Percentiles rank a stretch among this genome's conserved stretches.
phyloP scores from a whole-genome alignment of 2,888 invertebrate genomes.

The Pasiphila rectangulata region DNA sequence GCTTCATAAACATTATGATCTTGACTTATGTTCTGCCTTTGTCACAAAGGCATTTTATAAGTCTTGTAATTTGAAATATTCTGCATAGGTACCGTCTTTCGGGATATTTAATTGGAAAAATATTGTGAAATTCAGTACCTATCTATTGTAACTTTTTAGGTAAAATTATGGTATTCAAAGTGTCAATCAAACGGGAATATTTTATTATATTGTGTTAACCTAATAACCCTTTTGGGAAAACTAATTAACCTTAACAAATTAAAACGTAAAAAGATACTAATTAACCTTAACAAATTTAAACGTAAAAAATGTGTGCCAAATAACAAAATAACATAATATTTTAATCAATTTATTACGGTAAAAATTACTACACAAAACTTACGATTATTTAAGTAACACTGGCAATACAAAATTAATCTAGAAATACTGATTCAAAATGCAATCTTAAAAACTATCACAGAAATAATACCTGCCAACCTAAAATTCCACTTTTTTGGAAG shows the following conservation, averaged over 20 bases:
- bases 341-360: constrained; percentile 54
- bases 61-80: constrained; percentile 26
- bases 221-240: constrained; percentile 46
- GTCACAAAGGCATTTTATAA: constrained; percentile 33
- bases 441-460: constrained; percentile 62
- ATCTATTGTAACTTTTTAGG: constrained; percentile 34
- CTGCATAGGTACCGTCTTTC: constrained; percentile 27
- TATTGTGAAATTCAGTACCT: constrained; percentile 31
- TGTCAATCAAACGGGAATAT: constrained; percentile 65
- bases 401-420: constrained; percentile 57
- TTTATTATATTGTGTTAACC: constrained; percentile 49
- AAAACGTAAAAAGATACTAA: constrained; percentile 37
- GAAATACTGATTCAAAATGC: constrained; percentile 56
- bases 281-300: constrained; percentile 30
- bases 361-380: constrained; percentile 53
- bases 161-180: constrained; percentile 67
- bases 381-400: constrained; percentile 49
- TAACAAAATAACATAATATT: constrained; percentile 59
- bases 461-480: constrained; percentile 44
- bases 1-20: constrained; percentile 7
- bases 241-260: constrained; percentile 39
- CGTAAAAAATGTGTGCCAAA: constrained; percentile 40
- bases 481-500: constrained; percentile 46
- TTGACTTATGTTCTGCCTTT: constrained; percentile 38
- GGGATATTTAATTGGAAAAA: constrained; percentile 14